A percentile compares a stretch with the other conserved stretches of the same genome.
Conservation (phyloP, 2,797 vertebrate genomes). For the Pseudomugil tenellus region DNA sequence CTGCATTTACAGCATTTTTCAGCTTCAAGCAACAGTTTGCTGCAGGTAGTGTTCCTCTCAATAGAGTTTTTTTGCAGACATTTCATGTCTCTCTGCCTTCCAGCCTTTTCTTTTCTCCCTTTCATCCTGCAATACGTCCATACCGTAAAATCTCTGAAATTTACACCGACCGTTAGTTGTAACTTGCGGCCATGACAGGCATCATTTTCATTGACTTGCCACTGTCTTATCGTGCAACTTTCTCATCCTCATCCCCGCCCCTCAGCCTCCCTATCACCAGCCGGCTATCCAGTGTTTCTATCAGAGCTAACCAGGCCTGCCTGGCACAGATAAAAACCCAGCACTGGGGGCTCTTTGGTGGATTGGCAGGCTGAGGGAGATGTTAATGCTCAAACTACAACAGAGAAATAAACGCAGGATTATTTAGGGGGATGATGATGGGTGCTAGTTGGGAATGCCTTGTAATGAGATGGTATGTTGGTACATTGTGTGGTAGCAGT, state of each 20-base stretch:
- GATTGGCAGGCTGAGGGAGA: slow-evolving; percentile 41
- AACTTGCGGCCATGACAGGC: slow-evolving; percentile 53
- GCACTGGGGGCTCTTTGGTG: slow-evolving; percentile 51
- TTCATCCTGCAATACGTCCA: background rate
- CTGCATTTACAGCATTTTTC: slow-evolving; percentile 8
- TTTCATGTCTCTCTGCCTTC: background rate
- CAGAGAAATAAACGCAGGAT: slow-evolving; percentile 33
- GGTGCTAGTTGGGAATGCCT: slow-evolving; percentile 14
- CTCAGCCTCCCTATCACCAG: slow-evolving; percentile 50
- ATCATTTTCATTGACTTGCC: slow-evolving; percentile 54
- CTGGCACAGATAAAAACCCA: slow-evolving; percentile 63
- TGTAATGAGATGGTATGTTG: slow-evolving; percentile 9
- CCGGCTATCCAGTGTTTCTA: slow-evolving; percentile 61
- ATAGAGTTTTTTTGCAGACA: background rate
- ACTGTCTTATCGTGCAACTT: slow-evolving; percentile 61
- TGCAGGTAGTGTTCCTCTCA: background rate
- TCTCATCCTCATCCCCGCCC: slow-evolving; percentile 33
- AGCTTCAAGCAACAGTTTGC: slow-evolving; percentile 8
- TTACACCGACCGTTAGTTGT: slow-evolving; percentile 49
- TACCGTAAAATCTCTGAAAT: slow-evolving; percentile 22
- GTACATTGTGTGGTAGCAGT: slow-evolving; percentile 24
- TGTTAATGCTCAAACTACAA: slow-evolving; percentile 44
- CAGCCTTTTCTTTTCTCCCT: background rate
- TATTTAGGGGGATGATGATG: slow-evolving; percentile 16
- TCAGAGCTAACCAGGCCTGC: slow-evolving; percentile 69